Conservation (phyloP, 35 echinoderm and acorn worm species). For the Amphiura filiformis region DNA sequence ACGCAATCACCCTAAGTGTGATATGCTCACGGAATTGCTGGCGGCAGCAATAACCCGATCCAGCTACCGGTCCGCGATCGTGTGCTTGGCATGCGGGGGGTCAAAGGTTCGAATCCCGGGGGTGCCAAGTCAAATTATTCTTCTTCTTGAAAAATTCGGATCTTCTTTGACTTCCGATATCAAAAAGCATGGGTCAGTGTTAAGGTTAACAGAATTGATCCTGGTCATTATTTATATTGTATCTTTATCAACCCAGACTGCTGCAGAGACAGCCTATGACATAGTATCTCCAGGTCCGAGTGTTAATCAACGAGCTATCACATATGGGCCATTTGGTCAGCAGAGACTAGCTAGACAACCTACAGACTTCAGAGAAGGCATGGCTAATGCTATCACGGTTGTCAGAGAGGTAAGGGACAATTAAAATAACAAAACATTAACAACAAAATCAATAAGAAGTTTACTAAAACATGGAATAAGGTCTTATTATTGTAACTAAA, state of each 20-base stretch:
- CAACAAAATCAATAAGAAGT: not conserved
- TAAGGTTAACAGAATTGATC: no score
- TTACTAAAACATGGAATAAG: not conserved
- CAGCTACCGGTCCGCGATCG: no score
- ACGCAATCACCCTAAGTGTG: no score
- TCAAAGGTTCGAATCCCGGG: no score
- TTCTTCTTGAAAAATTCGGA: no score
- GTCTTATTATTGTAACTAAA: not conserved
- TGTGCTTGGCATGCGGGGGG: no score
- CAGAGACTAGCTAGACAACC: conserved; percentile 86
- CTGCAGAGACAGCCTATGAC: conserved; percentile 96
- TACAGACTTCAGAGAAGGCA: conserved; percentile 90
- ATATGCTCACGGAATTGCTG: no score
- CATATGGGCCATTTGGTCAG: conserved; percentile 78
- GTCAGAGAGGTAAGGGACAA: conserved; percentile 85
- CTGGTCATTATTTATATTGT: no score
- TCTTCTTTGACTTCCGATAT: no score
- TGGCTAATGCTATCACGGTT: conserved; percentile 92
- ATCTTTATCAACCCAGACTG: conserved; percentile 65
- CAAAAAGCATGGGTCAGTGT: no score
- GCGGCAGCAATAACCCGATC: no score
- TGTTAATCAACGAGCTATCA: conserved; percentile 72
- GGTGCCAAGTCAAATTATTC: no score
- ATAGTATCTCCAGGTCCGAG: conserved; percentile 92
- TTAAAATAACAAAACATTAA: not conserved